phyloP scores from a whole-genome alignment of 1,140 invertebrate genomes.

The Drosophila santomea region DNA sequence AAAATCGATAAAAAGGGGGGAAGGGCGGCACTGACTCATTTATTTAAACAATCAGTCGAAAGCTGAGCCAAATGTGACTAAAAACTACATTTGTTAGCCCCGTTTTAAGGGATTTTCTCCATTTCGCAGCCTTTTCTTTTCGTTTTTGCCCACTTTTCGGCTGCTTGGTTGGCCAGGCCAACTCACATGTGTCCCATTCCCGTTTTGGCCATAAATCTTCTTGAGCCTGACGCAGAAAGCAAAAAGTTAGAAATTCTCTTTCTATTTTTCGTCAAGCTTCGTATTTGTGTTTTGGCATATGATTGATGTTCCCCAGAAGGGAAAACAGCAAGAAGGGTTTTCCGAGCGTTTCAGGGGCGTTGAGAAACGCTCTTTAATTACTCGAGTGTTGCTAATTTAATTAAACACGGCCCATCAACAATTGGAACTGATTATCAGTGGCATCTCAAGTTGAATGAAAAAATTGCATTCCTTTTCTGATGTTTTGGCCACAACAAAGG shows the following conservation, averaged over 20 bases:
- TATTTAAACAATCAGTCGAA: constrained; percentile 65
- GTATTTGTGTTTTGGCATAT: constrained; percentile 53
- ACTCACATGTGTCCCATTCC: constrained; percentile 54
- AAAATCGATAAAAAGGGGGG: constrained; percentile 55
- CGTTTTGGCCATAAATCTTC: constrained; percentile 70
- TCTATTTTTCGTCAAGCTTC: constrained; percentile 50
- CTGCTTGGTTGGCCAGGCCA: constrained; percentile 15
- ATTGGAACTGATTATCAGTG: constrained; percentile 57
- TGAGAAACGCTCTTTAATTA: constrained; percentile 56
- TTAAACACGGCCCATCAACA: constrained; percentile 59
- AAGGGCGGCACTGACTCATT: constrained; percentile 19
- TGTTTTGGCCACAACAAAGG: constrained; percentile 40
- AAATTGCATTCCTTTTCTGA: constrained; percentile 32
- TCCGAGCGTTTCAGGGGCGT: not conserved
- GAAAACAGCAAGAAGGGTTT: constrained; percentile 6
- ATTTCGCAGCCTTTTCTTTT: not conserved
- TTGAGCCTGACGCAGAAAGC: constrained; percentile 52
- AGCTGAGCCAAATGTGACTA: constrained; percentile 50
- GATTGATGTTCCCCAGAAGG: constrained; percentile 34
- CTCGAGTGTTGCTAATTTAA: constrained; percentile 72
- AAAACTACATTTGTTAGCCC: constrained; percentile 62
- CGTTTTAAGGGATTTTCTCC: constrained; percentile 15
- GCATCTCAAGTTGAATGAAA: constrained; percentile 29
- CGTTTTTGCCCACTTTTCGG: constrained; percentile 5
- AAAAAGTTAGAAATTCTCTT: constrained; percentile 51